Percentiles rank a stretch among this genome's conserved stretches.
Evolutionary conservation across 2,113 vertebrate genomes (phyloP).

Genomic region (Ctenomys sociabilis): DNA sequence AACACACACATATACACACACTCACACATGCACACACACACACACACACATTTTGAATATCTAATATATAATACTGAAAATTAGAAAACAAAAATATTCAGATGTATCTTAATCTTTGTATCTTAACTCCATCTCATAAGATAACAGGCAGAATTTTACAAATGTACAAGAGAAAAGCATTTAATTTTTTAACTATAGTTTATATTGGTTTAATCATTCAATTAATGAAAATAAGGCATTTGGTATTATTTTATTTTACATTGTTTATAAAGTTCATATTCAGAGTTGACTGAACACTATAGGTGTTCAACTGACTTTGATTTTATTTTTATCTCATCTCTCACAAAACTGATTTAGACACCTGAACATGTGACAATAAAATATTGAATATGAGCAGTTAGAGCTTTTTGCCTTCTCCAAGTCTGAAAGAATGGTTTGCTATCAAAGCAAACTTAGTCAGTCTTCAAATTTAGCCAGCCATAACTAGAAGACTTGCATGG

Average conservation of each 20-base stretch:
- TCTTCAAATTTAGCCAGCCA: background rate
- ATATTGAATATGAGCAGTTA: constrained; percentile 49
- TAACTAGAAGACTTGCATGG: background rate
- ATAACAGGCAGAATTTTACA: background rate
- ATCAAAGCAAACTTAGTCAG: constrained; percentile 37
- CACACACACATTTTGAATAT: background rate
- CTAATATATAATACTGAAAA: background rate
- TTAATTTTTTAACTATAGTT: background rate
- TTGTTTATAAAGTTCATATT: constrained; percentile 45
- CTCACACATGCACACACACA: too few relatives aligned
- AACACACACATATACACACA: too few relatives aligned
- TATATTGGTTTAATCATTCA: background rate
- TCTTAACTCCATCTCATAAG: background rate
- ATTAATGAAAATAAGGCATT: background rate
- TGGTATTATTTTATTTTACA: constrained; percentile 21
- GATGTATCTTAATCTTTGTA: background rate
- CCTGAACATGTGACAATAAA: constrained; percentile 70
- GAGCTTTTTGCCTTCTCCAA: constrained; percentile 60
- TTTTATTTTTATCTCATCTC: constrained; percentile 75
- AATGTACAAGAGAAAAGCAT: background rate
- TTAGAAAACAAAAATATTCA: background rate
- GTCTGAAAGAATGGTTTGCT: constrained; percentile 7
- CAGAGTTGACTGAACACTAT: constrained; percentile 34
- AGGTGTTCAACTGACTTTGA: constrained; percentile 54
- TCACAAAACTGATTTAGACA: constrained; percentile 74